Conservation (phyloP, 2,888 invertebrate genomes). For the Cotesia congregata region DNA sequence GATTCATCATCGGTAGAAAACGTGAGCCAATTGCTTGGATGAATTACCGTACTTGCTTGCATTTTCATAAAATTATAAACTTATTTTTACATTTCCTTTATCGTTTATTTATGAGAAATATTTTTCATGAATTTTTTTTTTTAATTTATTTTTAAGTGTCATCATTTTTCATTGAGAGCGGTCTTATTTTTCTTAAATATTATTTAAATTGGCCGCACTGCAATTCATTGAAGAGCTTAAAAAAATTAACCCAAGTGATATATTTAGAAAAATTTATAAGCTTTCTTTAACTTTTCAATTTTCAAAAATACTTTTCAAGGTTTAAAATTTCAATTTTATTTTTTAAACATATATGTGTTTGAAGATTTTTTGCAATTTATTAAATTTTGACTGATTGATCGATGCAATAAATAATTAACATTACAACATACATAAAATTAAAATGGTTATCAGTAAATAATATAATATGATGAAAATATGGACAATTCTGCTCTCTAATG, state of each 20-base stretch:
- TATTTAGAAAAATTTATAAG: no score
- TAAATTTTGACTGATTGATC: no score
- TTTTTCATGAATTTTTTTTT: background rate
- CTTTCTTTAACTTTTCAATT: no score
- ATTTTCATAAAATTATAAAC: constrained; percentile 17
- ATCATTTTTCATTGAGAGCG: background rate
- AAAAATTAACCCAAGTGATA: no score
- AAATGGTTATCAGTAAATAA: background rate
- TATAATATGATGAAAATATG: constrained; percentile 5
- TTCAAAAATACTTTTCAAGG: no score
- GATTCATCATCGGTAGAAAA: constrained; percentile 32
- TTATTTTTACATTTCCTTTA: constrained; percentile 32
- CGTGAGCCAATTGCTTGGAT: constrained; percentile 26
- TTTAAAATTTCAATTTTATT: no score
- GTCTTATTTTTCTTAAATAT: no score
- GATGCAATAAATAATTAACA: background rate
- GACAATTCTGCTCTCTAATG: background rate
- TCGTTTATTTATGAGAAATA: constrained; percentile 20
- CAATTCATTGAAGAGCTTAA: no score
- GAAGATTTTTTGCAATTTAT: no score
- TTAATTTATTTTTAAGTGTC: background rate
- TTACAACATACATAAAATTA: background rate
- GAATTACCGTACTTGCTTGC: constrained; percentile 31
- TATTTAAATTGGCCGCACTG: no score
- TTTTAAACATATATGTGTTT: no score